phyloP scores from a whole-genome alignment of 2,797 vertebrate species.

The Xenentodon cancila region DNA sequence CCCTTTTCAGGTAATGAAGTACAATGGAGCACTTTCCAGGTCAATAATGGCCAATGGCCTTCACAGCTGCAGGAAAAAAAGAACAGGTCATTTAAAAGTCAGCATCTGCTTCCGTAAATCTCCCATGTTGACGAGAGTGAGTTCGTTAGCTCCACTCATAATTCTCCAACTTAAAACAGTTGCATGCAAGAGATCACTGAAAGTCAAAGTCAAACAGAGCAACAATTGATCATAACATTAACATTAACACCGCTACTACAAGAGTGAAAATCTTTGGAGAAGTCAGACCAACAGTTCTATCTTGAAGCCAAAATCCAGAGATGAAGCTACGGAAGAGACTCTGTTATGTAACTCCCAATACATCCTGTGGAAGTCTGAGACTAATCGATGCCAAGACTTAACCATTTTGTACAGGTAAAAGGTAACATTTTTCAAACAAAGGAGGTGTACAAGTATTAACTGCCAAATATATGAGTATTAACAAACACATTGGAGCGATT shows the following conservation, averaged over 20 bases:
- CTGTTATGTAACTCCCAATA: constrained; percentile 18
- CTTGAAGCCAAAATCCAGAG: neutral
- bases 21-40: constrained; percentile 1
- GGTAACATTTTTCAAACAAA: constrained; percentile 19
- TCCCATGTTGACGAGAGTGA: neutral
- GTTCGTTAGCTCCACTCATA: constrained; percentile 12
- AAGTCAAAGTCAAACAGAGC: neutral
- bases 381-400: neutral
- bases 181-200: neutral
- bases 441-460: constrained; percentile 15
- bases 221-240: neutral
- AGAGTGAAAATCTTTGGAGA: neutral
- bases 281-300: neutral
- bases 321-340: neutral
- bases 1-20: neutral
- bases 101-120: constrained; percentile 19
- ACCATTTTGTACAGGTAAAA: neutral
- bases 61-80: constrained; percentile 39
- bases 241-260: neutral
- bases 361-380: neutral
- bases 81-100: constrained; percentile 31
- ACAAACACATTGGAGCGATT: constrained; percentile 26
- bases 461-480: constrained; percentile 12
- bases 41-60: constrained; percentile 2
- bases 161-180: neutral